Conservation (phyloP, 1,140 invertebrate species). For the Listronotus bonariensis region DNA sequence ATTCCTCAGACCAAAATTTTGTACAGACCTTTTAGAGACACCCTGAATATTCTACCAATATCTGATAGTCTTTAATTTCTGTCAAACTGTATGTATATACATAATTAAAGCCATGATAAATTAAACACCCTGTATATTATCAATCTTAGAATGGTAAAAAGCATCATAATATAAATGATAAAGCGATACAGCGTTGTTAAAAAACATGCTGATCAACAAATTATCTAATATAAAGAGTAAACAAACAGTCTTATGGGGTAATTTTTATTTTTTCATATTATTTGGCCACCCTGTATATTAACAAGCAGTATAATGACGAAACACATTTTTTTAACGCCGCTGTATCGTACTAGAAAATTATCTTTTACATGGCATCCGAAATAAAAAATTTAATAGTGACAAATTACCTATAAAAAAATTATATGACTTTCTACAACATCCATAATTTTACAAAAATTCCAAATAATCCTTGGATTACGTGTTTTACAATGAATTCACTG, state of each 20-base stretch:
- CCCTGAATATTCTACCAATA: no score
- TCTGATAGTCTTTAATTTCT: no score
- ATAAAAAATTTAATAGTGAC: background rate
- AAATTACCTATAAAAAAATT: background rate
- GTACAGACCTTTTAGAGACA: no score
- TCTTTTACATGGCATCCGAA: background rate
- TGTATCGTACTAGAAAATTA: background rate
- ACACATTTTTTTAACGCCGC: background rate
- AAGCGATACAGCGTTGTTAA: no score
- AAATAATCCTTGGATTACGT: no score
- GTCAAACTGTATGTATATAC: no score
- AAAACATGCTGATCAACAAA: no score
- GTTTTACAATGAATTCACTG: no score
- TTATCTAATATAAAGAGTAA: background rate
- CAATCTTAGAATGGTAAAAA: constrained; percentile 5
- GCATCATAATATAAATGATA: no score
- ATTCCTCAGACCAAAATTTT: no score
- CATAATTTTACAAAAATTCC: background rate
- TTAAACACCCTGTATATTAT: background rate
- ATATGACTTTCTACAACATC: background rate
- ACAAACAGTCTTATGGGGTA: background rate
- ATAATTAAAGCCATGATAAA: background rate
- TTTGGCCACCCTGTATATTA: background rate
- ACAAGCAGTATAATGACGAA: background rate
- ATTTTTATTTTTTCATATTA: background rate